These are phyloP conservation scores for Muscicapa striata DNA, from an alignment of 2,797 vertebrate species.

Conservation along the genomic window DNA sequence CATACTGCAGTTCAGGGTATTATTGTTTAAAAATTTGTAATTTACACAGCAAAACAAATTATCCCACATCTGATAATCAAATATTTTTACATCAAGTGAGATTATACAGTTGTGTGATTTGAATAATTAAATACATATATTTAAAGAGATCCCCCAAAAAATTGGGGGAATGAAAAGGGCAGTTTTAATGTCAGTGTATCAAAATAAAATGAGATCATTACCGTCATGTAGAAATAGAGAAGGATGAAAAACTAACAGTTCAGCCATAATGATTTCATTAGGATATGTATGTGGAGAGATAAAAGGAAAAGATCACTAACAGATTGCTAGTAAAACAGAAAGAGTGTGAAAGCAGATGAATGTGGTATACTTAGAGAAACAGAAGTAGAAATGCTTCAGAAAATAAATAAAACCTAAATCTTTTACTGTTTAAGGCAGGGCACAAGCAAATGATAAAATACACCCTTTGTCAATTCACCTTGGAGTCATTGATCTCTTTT, in stretches of 20 bases:
- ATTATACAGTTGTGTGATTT: slow-evolving; percentile 59
- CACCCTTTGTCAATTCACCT: slow-evolving; percentile 58
- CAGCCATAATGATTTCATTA: slow-evolving; percentile 76
- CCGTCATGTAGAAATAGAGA: slow-evolving; percentile 42
- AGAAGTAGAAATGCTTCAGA: slow-evolving; percentile 69
- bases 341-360: slow-evolving; percentile 56
- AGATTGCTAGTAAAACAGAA: slow-evolving; percentile 65
- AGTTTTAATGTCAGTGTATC: slow-evolving; percentile 55
- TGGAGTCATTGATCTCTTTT: slow-evolving; percentile 67
- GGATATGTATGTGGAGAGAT: slow-evolving; percentile 63
- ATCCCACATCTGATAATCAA: slow-evolving; percentile 36
- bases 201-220: slow-evolving; percentile 75
- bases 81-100: slow-evolving; percentile 13
- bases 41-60: slow-evolving; percentile 58
- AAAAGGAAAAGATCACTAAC: slow-evolving; percentile 72
- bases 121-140: slow-evolving; percentile 70
- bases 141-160: slow-evolving; percentile 63
- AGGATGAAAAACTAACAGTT: slow-evolving; percentile 68
- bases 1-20: neutral
- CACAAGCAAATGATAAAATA: slow-evolving; percentile 56
- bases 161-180: slow-evolving; percentile 9
- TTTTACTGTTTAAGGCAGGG: slow-evolving; percentile 44
- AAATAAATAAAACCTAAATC: slow-evolving; percentile 34
- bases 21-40: slow-evolving; percentile 36
- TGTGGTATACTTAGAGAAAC: slow-evolving; percentile 62